Percentiles rank a stretch among this genome's conserved stretches.
Evolutionary conservation across 2,797 vertebrate genomes (phyloP).

Genomic region (Propithecus deckenii): DNA sequence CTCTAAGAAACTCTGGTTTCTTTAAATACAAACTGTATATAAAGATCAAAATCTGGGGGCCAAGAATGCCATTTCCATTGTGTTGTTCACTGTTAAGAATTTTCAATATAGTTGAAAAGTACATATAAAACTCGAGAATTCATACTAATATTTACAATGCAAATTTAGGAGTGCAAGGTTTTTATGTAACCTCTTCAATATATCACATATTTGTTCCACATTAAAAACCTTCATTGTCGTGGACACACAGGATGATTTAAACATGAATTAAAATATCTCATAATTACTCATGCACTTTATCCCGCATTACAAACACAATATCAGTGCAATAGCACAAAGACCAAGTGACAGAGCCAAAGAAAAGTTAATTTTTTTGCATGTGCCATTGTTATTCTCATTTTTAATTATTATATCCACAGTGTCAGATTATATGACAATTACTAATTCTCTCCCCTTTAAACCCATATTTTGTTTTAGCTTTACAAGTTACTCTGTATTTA

Average conservation of each 20-base stretch:
- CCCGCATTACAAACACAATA: too few relatives aligned
- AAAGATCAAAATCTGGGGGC: not conserved
- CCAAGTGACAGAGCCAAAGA: too few relatives aligned
- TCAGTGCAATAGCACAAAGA: fast-evolving
- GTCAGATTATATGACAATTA: not conserved
- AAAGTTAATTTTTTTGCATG: not conserved
- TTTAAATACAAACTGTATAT: not conserved
- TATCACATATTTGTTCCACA: not conserved
- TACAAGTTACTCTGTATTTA: not conserved
- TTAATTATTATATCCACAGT: not conserved
- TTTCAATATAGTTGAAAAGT: not conserved
- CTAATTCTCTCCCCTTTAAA: not conserved
- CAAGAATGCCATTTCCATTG: not conserved
- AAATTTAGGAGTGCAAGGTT: not conserved
- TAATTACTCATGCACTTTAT: too few relatives aligned
- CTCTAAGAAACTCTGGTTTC: not conserved
- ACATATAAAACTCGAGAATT: not conserved
- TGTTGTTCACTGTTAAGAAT: not conserved
- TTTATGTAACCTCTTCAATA: not conserved
- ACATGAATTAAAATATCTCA: not conserved
- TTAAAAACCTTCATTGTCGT: not conserved
- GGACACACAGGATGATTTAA: not conserved
- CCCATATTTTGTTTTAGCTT: not conserved
- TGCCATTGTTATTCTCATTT: not conserved
- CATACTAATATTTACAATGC: not conserved